Conservation (phyloP, 2,888 invertebrate species). For the Lordiphosa andalusiaca region DNA sequence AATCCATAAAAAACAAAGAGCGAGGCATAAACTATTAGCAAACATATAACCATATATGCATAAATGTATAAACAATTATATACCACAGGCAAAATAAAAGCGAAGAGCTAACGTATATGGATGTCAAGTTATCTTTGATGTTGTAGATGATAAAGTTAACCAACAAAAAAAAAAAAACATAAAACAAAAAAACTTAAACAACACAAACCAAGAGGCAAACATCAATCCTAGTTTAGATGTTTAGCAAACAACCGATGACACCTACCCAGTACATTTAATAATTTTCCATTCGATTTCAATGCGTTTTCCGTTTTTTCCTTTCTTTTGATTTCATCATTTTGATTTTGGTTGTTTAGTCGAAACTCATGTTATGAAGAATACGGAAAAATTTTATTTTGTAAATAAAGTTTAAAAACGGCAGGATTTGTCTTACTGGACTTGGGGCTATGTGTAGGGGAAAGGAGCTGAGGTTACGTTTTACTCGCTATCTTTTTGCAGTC, state of each 20-base stretch:
- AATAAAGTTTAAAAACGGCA: constrained; percentile 62
- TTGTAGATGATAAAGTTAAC: constrained; percentile 69
- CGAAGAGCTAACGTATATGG: constrained; percentile 46
- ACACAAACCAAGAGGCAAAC: constrained; percentile 25
- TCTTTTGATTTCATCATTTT: constrained; percentile 29
- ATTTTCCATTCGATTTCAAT: constrained; percentile 33
- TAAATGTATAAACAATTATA: constrained; percentile 34
- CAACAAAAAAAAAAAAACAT: constrained; percentile 6
- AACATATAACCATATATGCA: constrained; percentile 36
- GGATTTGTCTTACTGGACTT: constrained; percentile 1
- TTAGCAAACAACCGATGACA: constrained; percentile 27
- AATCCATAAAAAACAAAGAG: constrained; percentile 12
- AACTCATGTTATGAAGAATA: constrained; percentile 45
- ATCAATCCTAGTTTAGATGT: constrained; percentile 30
- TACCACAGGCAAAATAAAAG: constrained; percentile 27
- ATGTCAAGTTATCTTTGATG: constrained; percentile 73
- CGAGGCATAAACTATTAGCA: constrained; percentile 27
- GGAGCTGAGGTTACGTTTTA: too few relatives aligned
- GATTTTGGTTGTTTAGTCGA: constrained; percentile 37
- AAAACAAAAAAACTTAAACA: too few relatives aligned
- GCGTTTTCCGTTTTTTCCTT: constrained; percentile 30
- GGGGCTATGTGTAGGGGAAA: neutral
- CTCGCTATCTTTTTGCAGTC: too few relatives aligned
- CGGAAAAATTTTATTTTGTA: constrained; percentile 64
- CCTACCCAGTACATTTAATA: constrained; percentile 48